A percentile compares a stretch with the other conserved stretches of the same genome.
phyloP scores from a whole-genome alignment of 2,113 vertebrate genomes.

The Paradoxurus hermaphroditus region DNA sequence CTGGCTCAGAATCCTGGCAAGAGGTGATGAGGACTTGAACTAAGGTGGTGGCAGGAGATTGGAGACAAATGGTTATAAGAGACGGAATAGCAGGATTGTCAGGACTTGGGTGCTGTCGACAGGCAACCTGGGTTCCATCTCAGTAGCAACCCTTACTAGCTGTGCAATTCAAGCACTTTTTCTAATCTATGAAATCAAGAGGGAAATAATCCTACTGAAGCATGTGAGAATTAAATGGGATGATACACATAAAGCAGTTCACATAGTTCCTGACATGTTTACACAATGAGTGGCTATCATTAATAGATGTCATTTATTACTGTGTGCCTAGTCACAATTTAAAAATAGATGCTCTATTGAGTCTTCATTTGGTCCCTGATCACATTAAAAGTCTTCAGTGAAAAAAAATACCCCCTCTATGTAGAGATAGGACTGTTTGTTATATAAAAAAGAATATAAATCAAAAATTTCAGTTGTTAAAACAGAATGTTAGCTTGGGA shows the following conservation, averaged over 20 bases:
- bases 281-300: not conserved
- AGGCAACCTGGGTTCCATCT: slow-evolving; percentile 65
- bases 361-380: not conserved
- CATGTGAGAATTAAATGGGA: not conserved
- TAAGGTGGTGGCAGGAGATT: slow-evolving; percentile 77
- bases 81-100: slow-evolving; percentile 53
- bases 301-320: not conserved
- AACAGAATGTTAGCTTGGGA: not conserved
- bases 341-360: not conserved
- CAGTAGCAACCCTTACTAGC: slow-evolving; percentile 35
- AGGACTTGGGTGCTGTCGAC: slow-evolving; percentile 40
- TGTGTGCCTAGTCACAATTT: not conserved
- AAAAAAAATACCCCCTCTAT: not conserved
- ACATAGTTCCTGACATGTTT: not conserved
- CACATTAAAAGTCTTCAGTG: not conserved
- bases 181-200: slow-evolving; percentile 46
- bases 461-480: not conserved
- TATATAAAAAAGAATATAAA: not conserved
- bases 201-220: not conserved
- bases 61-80: slow-evolving; percentile 66
- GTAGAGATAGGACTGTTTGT: not conserved
- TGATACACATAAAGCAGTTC: not conserved
- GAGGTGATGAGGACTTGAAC: slow-evolving; percentile 76
- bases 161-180: slow-evolving; percentile 40
- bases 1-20: slow-evolving; percentile 76